Conservation (phyloP, 2,888 invertebrate species). For the Trissonchulus sp. region DNA sequence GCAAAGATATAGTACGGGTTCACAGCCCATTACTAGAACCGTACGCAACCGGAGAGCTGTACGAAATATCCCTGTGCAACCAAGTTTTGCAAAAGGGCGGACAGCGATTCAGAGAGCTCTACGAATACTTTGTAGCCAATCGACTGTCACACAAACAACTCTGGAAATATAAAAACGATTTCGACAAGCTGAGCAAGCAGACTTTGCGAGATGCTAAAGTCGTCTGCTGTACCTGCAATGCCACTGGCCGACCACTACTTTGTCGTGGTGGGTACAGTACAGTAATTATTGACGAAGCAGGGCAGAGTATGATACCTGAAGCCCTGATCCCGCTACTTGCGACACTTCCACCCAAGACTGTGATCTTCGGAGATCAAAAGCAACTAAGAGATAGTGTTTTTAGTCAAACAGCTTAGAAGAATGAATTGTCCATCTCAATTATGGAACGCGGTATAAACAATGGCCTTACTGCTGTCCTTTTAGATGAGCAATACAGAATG, state of each 20-base stretch:
- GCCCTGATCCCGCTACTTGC: background rate
- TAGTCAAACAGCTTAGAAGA: background rate
- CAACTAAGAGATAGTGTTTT: background rate
- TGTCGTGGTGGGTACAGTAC: background rate
- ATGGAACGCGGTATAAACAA: background rate
- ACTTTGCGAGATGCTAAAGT: background rate
- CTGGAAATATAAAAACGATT: background rate
- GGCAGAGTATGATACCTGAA: background rate
- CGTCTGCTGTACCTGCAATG: background rate
- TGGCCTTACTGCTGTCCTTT: background rate
- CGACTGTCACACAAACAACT: background rate
- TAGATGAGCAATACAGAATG: background rate
- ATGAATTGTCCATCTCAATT: background rate
- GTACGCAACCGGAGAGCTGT: background rate
- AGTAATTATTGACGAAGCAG: background rate
- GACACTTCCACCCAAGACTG: background rate
- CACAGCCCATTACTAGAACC: background rate
- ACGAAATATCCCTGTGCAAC: background rate
- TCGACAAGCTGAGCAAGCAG: background rate
- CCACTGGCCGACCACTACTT: background rate
- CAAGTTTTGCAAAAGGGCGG: background rate
- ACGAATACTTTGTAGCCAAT: background rate
- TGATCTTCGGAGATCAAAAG: background rate
- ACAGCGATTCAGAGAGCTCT: background rate
- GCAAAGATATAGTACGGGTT: background rate